phyloP scores from a whole-genome alignment of 2,113 vertebrate genomes.

The Lathamus discolor region DNA sequence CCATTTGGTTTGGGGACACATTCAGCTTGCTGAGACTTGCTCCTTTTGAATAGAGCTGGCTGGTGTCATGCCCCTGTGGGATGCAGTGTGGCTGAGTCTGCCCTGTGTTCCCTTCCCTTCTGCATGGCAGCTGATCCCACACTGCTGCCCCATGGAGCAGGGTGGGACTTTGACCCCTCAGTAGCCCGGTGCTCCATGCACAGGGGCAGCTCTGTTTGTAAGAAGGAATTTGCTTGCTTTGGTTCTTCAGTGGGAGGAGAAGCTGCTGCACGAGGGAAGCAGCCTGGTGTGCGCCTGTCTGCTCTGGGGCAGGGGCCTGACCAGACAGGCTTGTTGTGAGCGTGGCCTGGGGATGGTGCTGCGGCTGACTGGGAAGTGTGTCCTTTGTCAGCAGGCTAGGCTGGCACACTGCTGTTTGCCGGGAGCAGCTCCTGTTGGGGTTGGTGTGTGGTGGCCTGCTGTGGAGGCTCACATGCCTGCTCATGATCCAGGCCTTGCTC shows the following conservation, averaged over 20 bases:
- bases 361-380: accelerated
- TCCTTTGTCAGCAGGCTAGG: background rate
- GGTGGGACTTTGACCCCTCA: background rate
- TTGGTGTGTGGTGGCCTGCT: background rate
- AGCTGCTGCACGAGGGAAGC: background rate
- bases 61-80: background rate
- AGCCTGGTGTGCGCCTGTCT: background rate
- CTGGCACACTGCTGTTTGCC: background rate
- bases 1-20: background rate
- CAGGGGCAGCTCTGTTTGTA: background rate
- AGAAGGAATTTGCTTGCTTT: background rate
- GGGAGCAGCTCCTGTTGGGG: background rate
- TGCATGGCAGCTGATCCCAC: background rate
- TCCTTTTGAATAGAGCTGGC: background rate
- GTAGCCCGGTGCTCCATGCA: background rate
- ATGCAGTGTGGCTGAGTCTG: background rate
- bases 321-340: background rate
- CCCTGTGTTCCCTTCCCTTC: background rate
- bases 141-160: background rate
- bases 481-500: background rate
- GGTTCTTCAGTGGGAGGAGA: background rate
- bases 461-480: background rate
- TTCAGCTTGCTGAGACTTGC: conserved; percentile 38
- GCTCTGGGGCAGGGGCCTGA: background rate
- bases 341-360: accelerated